Evolutionary conservation across 2,797 vertebrate genomes (phyloP), one percentile per base, ranked within the genome.

Genomic region (Anguilla anguilla): DNA sequence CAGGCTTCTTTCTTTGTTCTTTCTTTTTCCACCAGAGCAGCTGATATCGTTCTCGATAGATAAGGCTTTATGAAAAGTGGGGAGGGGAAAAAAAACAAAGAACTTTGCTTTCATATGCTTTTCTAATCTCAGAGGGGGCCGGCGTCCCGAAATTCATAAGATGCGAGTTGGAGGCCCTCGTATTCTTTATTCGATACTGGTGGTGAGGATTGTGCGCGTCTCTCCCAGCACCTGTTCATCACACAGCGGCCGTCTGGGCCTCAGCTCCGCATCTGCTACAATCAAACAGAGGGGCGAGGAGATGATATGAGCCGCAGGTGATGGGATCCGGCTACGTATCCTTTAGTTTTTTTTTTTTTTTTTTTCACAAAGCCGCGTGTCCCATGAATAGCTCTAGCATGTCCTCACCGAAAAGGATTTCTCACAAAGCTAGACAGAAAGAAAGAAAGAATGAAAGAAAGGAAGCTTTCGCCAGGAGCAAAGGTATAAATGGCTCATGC

Each of bases 1-100:
- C 25, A 53, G 53, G 53, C 22, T 28, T 74, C 28, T 7, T 43
- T 3, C 39, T 15, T 31, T 28, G 9, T 67, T 67, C n/a, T n/a
- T 67, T 77, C 15, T 35, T 64, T 17, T 46, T 64, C 64, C 7
- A 35, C 57, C 35, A 39, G 55, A 49, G 10, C 19, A 31, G 15
- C 28, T 35, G 57, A 57, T 55, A 57, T 55, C 39, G 7, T 64
- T 64, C 6, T 85, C 1, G 28, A 64, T 19, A 35, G 57, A 61
- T 85, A 85, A 59, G 35, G 84, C 84, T 84, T 22, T 84, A 59
- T 84, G 35, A 79, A 84, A 84, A 49, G 55, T 6, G 11, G 17
- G 17, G 15, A 17, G 3, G 13, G 19, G 19, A 53, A 59, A 59
- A 59, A 59, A 17, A 85, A 35, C 6, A 55, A 83, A 85, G 6